Conservation (phyloP, 2,888 invertebrate genomes). For the Liodrosophila aerea region DNA sequence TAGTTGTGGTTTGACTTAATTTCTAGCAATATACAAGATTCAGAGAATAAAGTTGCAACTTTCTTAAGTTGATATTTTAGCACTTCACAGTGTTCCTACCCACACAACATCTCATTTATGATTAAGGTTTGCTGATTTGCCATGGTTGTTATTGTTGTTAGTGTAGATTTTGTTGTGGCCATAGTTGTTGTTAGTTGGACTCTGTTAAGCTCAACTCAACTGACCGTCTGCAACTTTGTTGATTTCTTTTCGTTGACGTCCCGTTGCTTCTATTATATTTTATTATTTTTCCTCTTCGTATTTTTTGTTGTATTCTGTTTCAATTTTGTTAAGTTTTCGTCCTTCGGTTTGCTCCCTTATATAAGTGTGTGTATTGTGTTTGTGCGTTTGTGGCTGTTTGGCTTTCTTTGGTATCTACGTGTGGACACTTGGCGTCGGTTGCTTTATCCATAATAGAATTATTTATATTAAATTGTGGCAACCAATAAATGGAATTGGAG, state of each 20-base stretch:
- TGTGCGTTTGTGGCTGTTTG: not conserved
- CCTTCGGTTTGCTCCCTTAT: slow-evolving; percentile 13
- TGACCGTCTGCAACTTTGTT: slow-evolving; percentile 63
- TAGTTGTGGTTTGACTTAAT: not conserved
- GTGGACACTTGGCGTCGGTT: slow-evolving; percentile 46
- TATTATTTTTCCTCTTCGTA: slow-evolving; percentile 7
- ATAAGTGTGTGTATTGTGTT: not conserved
- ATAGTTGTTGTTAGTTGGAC: slow-evolving; percentile 11
- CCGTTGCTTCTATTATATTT: slow-evolving; percentile 33
- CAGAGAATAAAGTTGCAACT: slow-evolving; percentile 3
- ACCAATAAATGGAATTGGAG: slow-evolving; percentile 62
- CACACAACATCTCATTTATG: slow-evolving; percentile 24
- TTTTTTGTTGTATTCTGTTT: slow-evolving; percentile 43
- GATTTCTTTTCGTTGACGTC: slow-evolving; percentile 49
- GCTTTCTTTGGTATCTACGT: slow-evolving; percentile 24
- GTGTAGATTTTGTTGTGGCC: slow-evolving; percentile 20
- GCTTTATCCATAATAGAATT: slow-evolving; percentile 62
- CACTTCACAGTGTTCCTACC: not conserved
- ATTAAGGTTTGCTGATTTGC: slow-evolving; percentile 49
- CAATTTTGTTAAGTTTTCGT: slow-evolving; percentile 51
- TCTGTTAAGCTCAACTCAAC: slow-evolving; percentile 40
- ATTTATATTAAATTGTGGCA: slow-evolving; percentile 76
- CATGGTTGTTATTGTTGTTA: slow-evolving; percentile 25
- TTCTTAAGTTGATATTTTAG: too few species aligned
- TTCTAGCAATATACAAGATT: slow-evolving; percentile 16